Evolutionary conservation across 1,140 invertebrate genomes (phyloP).

Genomic region (Eriosoma lanigerum): DNA sequence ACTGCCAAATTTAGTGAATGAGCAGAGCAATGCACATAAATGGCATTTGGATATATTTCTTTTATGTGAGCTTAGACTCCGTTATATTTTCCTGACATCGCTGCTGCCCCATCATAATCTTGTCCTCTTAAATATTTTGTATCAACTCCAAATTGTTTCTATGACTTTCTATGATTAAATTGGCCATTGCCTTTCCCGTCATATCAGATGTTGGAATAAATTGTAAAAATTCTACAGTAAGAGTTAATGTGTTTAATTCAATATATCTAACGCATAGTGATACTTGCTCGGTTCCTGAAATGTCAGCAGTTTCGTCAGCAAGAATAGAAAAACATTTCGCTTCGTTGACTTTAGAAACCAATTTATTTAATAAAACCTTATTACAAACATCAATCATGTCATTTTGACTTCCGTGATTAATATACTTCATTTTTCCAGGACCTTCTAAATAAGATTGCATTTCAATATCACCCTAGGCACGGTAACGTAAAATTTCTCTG

Average conservation of each 20-base stretch:
- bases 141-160: background rate
- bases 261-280: background rate
- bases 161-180: background rate
- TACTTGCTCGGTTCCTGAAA: background rate
- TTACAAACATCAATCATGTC: background rate
- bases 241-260: background rate
- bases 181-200: background rate
- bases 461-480: background rate
- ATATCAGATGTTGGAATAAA: background rate
- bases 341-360: background rate
- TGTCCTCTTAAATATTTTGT: background rate
- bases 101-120: constrained; percentile 45
- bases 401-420: background rate
- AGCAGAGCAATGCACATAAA: constrained; percentile 47
- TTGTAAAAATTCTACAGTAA: background rate
- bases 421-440: background rate
- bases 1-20: constrained; percentile 23
- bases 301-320: background rate
- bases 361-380: background rate
- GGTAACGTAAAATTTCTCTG: background rate
- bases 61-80: background rate
- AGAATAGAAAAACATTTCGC: constrained; percentile 8
- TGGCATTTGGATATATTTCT: constrained; percentile 25
- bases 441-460: background rate
- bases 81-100: constrained; percentile 34